A percentile compares a stretch with the other conserved stretches of the same genome.
phyloP scores from a whole-genome alignment of 1,140 invertebrate species.

The Neomicropteryx cornuta region DNA sequence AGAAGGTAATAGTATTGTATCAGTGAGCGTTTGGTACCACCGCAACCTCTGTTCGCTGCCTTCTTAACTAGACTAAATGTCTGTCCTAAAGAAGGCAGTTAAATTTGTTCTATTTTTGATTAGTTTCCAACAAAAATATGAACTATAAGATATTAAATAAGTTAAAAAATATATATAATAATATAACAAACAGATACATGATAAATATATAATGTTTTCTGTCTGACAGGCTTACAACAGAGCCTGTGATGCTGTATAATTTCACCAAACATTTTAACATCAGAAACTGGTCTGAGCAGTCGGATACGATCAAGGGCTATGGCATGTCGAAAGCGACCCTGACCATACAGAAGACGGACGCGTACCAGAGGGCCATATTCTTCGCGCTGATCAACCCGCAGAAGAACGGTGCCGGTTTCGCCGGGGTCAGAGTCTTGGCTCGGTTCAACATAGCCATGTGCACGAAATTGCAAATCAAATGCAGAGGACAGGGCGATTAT shows the following conservation, averaged over 20 bases:
- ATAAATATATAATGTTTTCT: too few species aligned
- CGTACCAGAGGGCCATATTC: conserved; percentile 51
- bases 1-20: too few species aligned
- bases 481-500: conserved; percentile 45
- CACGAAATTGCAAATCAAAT: conserved; percentile 39
- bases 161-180: too few species aligned
- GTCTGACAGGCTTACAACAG: too few species aligned
- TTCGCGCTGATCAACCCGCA: conserved; percentile 58
- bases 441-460: conserved; percentile 38
- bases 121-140: too few species aligned
- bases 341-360: conserved; percentile 43
- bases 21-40: too few species aligned
- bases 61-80: too few species aligned
- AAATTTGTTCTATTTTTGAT: too few species aligned
- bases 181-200: too few species aligned
- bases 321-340: conserved; percentile 56
- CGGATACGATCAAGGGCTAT: conserved; percentile 49
- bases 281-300: conserved; percentile 46
- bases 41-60: too few species aligned
- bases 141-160: too few species aligned
- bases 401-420: conserved; percentile 58
- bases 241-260: conserved; percentile 11
- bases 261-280: conserved; percentile 9
- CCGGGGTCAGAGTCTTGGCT: conserved; percentile 41
- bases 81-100: too few species aligned